Evolutionary conservation across 2,797 vertebrate species (phyloP), one percentile per base, ranked within the genome.

Genomic region (Potorous gilbertii): DNA sequence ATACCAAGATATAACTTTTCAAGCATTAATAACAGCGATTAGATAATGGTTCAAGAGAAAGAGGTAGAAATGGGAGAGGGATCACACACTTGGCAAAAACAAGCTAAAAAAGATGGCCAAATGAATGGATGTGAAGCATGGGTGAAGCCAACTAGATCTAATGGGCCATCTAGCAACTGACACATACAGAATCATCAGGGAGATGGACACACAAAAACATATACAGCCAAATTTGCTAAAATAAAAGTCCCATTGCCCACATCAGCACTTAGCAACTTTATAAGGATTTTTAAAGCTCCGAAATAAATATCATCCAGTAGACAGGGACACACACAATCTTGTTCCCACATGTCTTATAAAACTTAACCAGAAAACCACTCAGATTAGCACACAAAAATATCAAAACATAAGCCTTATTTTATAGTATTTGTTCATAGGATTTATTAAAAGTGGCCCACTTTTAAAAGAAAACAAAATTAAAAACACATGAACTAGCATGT

Each of bases 351-450:
- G 90, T 90, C 52, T 90, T 31, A 54, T 90, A n/a, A 52, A 54
- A 55, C 55, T 90, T 90, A 54, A 29, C 28, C n/a, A 92, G 55
- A 56, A 50, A 40, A 92, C 91, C 55, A 40, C 27, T 91, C 4
- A 18, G 40, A 13, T 10, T 16, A 28, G 40, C 27, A 29, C 4
- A 31, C 13, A 16, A 50, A 55, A 57, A 92, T 92, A 56, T 50
- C 40, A 91, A 92, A 92, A 57, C 13, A 46, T 57, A 46, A n/a
- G 55, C 31, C 62, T 59, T 56, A 91, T 56, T 95, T 12, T 90
- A 57, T 93, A 95, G 55, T 81, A 90, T 21, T 96, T 94, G 27
- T 90, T 91, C 93, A 54, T 31, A 94, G n/a, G 16, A 87, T 91
- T 96, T 95, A 46, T 56, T 92, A 93, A 94, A 94, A 90, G 95